A percentile compares a stretch with the other conserved stretches of the same genome.
These are phyloP conservation scores for Mongoloraphidia duomilia DNA, from an alignment of 2,888 invertebrate species.

Conservation along the genomic window DNA sequence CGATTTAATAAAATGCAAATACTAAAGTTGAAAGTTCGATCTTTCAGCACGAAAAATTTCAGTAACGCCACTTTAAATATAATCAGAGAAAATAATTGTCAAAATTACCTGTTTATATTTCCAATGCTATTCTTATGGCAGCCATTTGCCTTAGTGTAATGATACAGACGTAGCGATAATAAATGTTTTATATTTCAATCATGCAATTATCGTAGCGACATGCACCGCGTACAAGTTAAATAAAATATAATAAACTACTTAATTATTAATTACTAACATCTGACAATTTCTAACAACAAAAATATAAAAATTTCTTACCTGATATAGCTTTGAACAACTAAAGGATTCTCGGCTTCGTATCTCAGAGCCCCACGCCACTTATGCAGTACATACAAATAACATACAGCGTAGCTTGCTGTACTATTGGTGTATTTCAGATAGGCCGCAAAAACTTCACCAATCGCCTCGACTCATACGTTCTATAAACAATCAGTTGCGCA, in stretches of 20 bases:
- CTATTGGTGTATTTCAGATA: slow-evolving; percentile 43
- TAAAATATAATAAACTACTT: slow-evolving; percentile 23
- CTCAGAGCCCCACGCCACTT: slow-evolving; percentile 49
- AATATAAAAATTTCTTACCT: slow-evolving; percentile 46
- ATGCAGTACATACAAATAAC: slow-evolving; percentile 40
- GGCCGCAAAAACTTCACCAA: slow-evolving; percentile 43
- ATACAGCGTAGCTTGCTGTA: slow-evolving; percentile 22
- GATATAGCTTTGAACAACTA: slow-evolving; percentile 38
- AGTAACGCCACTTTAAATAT: slow-evolving; percentile 4
- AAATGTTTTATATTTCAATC: slow-evolving; percentile 23
- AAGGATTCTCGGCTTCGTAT: slow-evolving; percentile 44
- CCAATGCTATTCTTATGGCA: slow-evolving; percentile 38
- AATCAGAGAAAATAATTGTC: slow-evolving; percentile 17
- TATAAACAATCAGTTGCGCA: slow-evolving; percentile 27
- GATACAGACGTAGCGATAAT: slow-evolving; percentile 25
- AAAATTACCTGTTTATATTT: slow-evolving; percentile 15
- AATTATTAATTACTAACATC: slow-evolving; percentile 27
- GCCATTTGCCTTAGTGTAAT: slow-evolving; percentile 35
- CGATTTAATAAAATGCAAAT: slow-evolving; percentile 22
- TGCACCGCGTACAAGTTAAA: slow-evolving; percentile 20
- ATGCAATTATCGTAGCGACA: slow-evolving; percentile 19
- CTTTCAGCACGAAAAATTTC: slow-evolving; percentile 20
- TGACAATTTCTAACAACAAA: slow-evolving; percentile 36
- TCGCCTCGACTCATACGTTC: slow-evolving; percentile 32
- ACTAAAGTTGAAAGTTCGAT: slow-evolving; percentile 17